Percentiles rank a stretch among this genome's conserved stretches.
These are phyloP conservation scores for Sturmia bella DNA, from an alignment of 2,888 invertebrate genomes.

Conservation along the genomic window DNA sequence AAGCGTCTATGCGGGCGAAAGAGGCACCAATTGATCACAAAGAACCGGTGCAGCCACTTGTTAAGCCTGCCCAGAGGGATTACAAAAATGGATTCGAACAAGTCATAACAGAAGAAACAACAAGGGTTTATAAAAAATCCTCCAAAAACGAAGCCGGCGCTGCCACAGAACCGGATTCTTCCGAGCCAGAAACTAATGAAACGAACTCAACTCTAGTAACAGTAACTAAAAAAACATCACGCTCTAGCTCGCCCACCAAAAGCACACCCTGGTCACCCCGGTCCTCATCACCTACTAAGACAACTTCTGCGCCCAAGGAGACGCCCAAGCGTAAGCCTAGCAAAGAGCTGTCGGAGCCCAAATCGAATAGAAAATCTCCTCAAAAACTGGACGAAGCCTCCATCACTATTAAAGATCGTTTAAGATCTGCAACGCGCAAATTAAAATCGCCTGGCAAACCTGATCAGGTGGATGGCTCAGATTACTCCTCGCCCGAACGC, in stretches of 20 bases:
- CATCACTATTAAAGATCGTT: conserved; percentile 75
- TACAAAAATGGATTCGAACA: conserved; percentile 28
- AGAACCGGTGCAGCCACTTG: no score
- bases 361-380: conserved; percentile 45
- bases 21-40: not conserved
- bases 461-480: conserved; percentile 74
- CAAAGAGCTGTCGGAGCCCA: conserved; percentile 54
- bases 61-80: not conserved
- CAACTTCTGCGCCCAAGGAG: conserved; percentile 46
- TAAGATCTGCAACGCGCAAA: conserved; percentile 76
- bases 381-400: conserved; percentile 34
- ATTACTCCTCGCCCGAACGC: conserved; percentile 76
- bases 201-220: conserved; percentile 24
- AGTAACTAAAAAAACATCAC: conserved; percentile 32
- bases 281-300: conserved; percentile 14
- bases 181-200: conserved; percentile 17
- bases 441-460: conserved; percentile 69
- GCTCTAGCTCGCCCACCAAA: conserved; percentile 36
- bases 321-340: conserved; percentile 45
- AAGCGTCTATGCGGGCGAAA: not conserved
- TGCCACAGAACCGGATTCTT: conserved; percentile 25
- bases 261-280: not conserved
- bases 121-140: not conserved
- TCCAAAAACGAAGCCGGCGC: conserved; percentile 3
- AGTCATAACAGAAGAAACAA: conserved; percentile 16